Conservation (phyloP, 2,113 vertebrate genomes). For the Brachyistius frenatus region DNA sequence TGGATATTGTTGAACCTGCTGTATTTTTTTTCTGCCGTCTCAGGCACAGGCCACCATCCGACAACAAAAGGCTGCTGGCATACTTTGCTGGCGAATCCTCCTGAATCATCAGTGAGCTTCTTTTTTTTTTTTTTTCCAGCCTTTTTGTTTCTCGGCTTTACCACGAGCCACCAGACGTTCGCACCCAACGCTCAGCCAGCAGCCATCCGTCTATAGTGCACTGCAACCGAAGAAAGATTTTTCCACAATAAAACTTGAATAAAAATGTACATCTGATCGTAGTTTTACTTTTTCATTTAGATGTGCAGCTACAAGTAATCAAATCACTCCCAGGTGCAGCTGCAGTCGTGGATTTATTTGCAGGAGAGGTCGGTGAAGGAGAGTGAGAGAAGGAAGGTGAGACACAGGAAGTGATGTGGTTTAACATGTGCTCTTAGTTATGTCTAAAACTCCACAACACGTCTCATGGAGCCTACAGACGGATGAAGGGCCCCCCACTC, state of each 20-base stretch:
- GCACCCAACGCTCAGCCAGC: not conserved
- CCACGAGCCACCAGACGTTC: not conserved
- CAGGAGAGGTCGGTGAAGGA: not conserved
- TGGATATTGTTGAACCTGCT: conserved; percentile 14
- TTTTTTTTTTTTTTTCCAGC: conserved; percentile 7
- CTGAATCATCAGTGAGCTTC: conserved; percentile 60
- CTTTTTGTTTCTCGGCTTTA: conserved; percentile 51
- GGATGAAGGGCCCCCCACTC: conserved; percentile 73
- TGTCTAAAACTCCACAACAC: conserved; percentile 35
- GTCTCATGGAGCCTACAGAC: conserved; percentile 64
- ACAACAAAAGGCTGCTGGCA: conserved; percentile 55
- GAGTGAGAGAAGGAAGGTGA: not conserved
- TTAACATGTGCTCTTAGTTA: not conserved
- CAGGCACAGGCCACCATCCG: conserved; percentile 22
- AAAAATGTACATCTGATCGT: too few species aligned
- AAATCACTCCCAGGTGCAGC: conserved; percentile 1
- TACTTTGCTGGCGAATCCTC: conserved; percentile 50
- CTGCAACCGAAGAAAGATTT: too few species aligned
- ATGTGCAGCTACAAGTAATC: not conserved
- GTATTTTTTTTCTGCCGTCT: conserved; percentile 7
- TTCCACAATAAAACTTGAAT: too few species aligned
- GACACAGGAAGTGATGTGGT: not conserved
- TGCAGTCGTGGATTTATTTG: conserved; percentile 43
- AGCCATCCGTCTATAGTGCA: not conserved
- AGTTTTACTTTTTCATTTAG: not conserved